Evolutionary conservation across 2,888 invertebrate genomes (phyloP).

Genomic region (Lymantria monacha): DNA sequence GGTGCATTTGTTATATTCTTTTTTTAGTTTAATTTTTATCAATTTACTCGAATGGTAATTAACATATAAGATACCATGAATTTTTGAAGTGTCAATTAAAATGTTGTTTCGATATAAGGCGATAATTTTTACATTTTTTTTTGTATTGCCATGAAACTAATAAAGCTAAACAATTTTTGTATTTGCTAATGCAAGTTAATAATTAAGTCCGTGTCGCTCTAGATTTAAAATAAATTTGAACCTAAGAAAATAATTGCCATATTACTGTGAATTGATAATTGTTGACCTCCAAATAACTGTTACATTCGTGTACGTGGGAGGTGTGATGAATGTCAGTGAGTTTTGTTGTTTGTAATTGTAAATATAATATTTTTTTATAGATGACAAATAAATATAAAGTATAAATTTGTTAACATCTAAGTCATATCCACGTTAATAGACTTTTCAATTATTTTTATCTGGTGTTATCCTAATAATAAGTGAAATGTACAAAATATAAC

Average conservation of each 20-base stretch:
- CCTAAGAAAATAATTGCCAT: slow-evolving; percentile 33
- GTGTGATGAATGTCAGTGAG: slow-evolving; percentile 35
- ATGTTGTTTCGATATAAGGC: not conserved
- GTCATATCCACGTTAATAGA: slow-evolving; percentile 75
- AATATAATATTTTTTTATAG: slow-evolving; percentile 42
- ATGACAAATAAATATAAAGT: slow-evolving; percentile 43
- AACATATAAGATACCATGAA: slow-evolving; percentile 19
- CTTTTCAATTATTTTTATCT: slow-evolving; percentile 72
- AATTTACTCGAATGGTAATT: slow-evolving; percentile 17
- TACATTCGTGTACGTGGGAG: slow-evolving; percentile 26
- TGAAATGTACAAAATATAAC: slow-evolving; percentile 75
- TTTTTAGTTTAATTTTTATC: slow-evolving; percentile 12
- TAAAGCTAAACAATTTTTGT: not conserved
- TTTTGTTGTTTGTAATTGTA: slow-evolving; percentile 45
- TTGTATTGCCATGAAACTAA: not conserved
- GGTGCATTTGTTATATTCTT: slow-evolving; percentile 8
- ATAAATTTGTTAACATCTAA: slow-evolving; percentile 70
- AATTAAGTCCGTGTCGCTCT: slow-evolving; percentile 19
- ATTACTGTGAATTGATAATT: slow-evolving; percentile 32
- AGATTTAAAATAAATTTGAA: slow-evolving; percentile 23
- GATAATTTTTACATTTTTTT: not conserved
- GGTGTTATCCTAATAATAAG: slow-evolving; percentile 79
- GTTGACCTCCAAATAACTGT: slow-evolving; percentile 19
- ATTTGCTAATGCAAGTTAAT: not conserved
- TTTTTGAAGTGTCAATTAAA: slow-evolving; percentile 28